Evolutionary conservation across 1,140 invertebrate genomes (phyloP).

Genomic region (Eueides isabella): DNA sequence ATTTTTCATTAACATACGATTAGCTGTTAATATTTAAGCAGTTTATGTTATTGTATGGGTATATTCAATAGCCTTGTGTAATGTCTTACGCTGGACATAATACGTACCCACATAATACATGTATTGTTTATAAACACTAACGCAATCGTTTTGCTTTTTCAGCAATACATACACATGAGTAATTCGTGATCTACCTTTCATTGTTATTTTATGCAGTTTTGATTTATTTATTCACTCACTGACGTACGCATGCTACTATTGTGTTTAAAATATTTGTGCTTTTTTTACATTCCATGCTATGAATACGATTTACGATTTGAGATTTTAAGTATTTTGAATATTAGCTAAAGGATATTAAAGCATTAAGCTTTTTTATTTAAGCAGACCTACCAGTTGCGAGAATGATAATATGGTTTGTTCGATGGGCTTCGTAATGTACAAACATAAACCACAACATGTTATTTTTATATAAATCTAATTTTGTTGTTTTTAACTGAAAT

Average conservation of each 20-base stretch:
- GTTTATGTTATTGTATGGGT: slow-evolving; percentile 1
- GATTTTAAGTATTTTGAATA: background rate
- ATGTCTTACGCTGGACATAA: background rate
- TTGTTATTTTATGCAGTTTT: slow-evolving; percentile 17
- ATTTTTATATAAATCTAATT: no score
- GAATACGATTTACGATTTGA: background rate
- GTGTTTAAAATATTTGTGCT: background rate
- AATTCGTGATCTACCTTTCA: slow-evolving; percentile 18
- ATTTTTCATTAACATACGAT: background rate
- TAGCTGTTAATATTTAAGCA: slow-evolving; percentile 4
- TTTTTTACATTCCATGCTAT: background rate
- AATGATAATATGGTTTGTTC: no score
- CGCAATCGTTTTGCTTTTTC: slow-evolving; percentile 22
- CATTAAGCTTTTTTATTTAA: background rate
- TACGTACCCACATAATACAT: background rate
- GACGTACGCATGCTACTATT: slow-evolving; percentile 7
- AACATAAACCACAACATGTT: no score
- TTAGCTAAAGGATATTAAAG: background rate
- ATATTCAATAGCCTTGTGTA: slow-evolving; percentile 16
- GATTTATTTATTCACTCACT: slow-evolving; percentile 17
- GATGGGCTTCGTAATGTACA: no score
- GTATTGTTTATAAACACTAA: slow-evolving; percentile 31
- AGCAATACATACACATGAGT: slow-evolving; percentile 13
- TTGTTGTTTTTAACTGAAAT: no score
- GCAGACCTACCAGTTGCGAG: background rate